Evolutionary conservation across 1,140 invertebrate species (phyloP).

Genomic region (Scaptomyza hsui): DNA sequence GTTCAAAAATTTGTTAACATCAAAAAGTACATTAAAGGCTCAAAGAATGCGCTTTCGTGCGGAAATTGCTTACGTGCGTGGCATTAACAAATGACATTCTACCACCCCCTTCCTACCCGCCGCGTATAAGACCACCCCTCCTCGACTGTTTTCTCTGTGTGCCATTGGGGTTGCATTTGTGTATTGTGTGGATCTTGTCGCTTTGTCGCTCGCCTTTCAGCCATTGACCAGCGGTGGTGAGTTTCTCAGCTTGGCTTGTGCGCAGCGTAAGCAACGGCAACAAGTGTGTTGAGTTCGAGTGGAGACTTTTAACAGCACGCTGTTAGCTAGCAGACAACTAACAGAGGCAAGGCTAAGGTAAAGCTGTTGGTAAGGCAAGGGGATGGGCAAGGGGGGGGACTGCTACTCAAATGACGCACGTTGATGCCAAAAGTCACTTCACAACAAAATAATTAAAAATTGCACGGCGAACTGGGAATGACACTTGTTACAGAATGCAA

Average conservation of each 20-base stretch:
- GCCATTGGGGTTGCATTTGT: slow-evolving; percentile 48
- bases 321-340: slow-evolving; percentile 8
- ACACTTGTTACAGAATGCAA: slow-evolving; percentile 59
- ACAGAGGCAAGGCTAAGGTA: background rate
- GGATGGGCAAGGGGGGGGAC: too few species aligned
- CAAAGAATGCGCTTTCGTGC: slow-evolving; percentile 81
- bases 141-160: background rate
- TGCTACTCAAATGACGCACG: slow-evolving; percentile 27
- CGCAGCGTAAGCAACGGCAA: slow-evolving; percentile 58
- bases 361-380: background rate
- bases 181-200: slow-evolving; percentile 68
- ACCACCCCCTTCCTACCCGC: background rate
- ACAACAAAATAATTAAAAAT: slow-evolving; percentile 78
- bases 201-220: slow-evolving; percentile 64
- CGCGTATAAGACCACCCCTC: slow-evolving; percentile 56
- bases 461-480: slow-evolving; percentile 17
- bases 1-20: slow-evolving; percentile 82
- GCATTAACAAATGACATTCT: slow-evolving; percentile 74
- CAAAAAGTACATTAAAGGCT: slow-evolving; percentile 82
- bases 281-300: slow-evolving; percentile 62
- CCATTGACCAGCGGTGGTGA: slow-evolving; percentile 70
- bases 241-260: slow-evolving; percentile 34
- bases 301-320: slow-evolving; percentile 22
- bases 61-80: slow-evolving; percentile 81
- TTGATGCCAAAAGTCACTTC: slow-evolving; percentile 44